Evolutionary conservation across 2,113 vertebrate genomes (phyloP).

Genomic region (Apaloderma vittatum): DNA sequence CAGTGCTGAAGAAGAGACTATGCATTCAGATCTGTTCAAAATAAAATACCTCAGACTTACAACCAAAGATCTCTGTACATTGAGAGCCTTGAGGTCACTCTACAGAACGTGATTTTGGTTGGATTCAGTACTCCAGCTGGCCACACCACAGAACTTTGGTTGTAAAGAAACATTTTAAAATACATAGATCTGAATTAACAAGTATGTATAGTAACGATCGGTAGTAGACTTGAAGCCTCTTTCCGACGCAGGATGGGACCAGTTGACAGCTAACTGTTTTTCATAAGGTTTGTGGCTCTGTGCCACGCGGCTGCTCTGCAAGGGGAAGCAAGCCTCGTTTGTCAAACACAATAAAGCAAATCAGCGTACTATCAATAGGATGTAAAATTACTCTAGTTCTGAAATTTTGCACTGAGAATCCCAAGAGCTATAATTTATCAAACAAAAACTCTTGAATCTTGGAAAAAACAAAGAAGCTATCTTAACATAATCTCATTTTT

Average conservation of each 20-base stretch:
- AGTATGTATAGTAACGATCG: fast-evolving
- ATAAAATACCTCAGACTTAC: fast-evolving
- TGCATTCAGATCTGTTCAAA: fast-evolving
- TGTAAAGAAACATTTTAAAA: not conserved
- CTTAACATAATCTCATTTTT: not conserved
- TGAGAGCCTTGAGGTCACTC: not conserved
- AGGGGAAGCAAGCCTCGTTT: not conserved
- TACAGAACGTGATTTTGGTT: too few relatives aligned
- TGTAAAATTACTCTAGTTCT: not conserved
- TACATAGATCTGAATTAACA: not conserved
- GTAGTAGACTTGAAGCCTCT: not conserved
- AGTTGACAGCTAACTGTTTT: not conserved
- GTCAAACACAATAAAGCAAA: not conserved
- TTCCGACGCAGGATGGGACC: not conserved
- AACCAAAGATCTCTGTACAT: fast-evolving
- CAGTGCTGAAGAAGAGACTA: not conserved
- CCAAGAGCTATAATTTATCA: not conserved
- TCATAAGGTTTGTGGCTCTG: not conserved
- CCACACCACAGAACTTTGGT: fast-evolving
- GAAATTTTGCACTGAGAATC: not conserved
- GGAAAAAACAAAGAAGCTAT: not conserved
- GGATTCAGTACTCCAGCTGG: not conserved
- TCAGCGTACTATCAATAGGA: not conserved
- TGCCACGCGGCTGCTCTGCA: not conserved
- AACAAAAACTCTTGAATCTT: not conserved